Conservation (phyloP, 2,888 invertebrate species). For the Elysia crispata region DNA sequence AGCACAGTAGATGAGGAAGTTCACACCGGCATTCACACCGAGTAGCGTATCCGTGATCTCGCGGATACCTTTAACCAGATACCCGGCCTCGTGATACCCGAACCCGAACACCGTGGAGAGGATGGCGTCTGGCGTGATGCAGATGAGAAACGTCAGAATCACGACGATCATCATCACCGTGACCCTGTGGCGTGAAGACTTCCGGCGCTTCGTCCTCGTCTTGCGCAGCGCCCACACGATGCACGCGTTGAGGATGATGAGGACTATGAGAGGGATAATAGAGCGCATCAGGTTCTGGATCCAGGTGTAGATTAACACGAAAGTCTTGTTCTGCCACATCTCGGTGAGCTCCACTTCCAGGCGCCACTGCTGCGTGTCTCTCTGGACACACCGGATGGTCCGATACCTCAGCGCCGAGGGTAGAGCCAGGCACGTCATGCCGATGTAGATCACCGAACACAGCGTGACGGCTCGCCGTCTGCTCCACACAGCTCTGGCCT, state of each 20-base stretch:
- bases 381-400: constrained; percentile 59
- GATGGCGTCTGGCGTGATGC: constrained; percentile 75
- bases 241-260: constrained; percentile 71
- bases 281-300: constrained; percentile 73
- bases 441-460: constrained; percentile 65
- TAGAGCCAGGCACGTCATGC: constrained; percentile 70
- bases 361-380: constrained; percentile 54
- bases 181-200: constrained; percentile 57
- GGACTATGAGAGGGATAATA: constrained; percentile 71
- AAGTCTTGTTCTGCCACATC: constrained; percentile 67
- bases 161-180: constrained; percentile 73
- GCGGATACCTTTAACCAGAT: constrained; percentile 70
- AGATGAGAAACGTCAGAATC: constrained; percentile 75
- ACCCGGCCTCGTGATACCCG: constrained; percentile 74
- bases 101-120: constrained; percentile 74
- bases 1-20: constrained; percentile 74
- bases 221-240: constrained; percentile 71
- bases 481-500: constrained; percentile 66
- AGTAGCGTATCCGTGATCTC: constrained; percentile 75
- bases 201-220: constrained; percentile 63
- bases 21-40: constrained; percentile 73
- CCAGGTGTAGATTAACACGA: constrained; percentile 70
- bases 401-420: constrained; percentile 68
- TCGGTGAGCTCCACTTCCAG: constrained; percentile 67
- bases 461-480: constrained; percentile 67